phyloP scores from a whole-genome alignment of 1,140 invertebrate genomes.

The Nasonia giraulti region DNA sequence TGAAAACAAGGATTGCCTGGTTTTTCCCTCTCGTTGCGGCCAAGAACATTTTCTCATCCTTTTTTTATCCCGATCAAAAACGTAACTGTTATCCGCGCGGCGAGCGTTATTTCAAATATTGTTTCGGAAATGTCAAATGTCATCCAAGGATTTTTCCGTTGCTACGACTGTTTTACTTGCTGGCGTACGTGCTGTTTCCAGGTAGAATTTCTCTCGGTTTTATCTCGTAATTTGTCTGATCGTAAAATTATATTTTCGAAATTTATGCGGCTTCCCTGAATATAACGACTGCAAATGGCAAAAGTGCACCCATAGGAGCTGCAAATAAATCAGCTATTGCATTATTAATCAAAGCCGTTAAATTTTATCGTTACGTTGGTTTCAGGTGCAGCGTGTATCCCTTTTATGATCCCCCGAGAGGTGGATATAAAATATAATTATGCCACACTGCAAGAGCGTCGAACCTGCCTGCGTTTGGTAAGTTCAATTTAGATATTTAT shows the following conservation, averaged over 20 bases:
- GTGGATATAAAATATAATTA: slow-evolving; percentile 22
- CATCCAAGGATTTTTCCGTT: too few relatives aligned
- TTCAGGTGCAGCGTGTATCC: neutral
- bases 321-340: slow-evolving; percentile 7
- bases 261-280: neutral
- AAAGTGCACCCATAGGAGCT: neutral
- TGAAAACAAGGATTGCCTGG: neutral
- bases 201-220: too few relatives aligned
- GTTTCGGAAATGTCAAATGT: too few relatives aligned
- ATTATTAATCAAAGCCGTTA: slow-evolving; percentile 28
- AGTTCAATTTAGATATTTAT: neutral
- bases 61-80: too few relatives aligned
- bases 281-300: too few relatives aligned
- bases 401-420: neutral
- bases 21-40: neutral
- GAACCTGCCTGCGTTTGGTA: neutral
- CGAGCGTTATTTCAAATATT: too few relatives aligned
- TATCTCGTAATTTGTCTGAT: too few relatives aligned
- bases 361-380: neutral
- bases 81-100: too few relatives aligned
- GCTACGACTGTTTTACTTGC: neutral
- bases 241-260: neutral
- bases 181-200: too few relatives aligned
- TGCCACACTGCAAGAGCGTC: neutral
- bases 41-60: neutral